Percentiles rank a stretch among this genome's conserved stretches.
Evolutionary conservation across 2,113 vertebrate species (phyloP).

Genomic region (Muntiacus reevesi): DNA sequence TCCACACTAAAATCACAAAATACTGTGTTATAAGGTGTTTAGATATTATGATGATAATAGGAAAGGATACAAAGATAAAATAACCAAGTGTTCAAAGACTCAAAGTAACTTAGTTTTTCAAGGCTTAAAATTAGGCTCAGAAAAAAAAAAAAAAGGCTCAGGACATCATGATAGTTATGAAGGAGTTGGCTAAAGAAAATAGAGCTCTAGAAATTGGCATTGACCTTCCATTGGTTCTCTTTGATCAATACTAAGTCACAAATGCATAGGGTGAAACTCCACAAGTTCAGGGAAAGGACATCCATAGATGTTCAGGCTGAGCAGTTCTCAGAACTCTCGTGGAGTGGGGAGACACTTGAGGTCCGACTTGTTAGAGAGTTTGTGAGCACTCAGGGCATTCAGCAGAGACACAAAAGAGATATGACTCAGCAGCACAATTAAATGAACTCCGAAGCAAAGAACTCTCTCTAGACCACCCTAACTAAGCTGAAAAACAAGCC

Average conservation of each 20-base stretch:
- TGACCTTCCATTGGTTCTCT: background rate
- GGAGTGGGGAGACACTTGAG: background rate
- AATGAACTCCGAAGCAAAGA: background rate
- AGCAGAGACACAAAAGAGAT: background rate
- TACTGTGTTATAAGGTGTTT: background rate
- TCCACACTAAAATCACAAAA: background rate
- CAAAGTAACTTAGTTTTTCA: background rate
- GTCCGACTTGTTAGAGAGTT: background rate
- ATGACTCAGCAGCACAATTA: background rate
- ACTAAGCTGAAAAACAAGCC: background rate
- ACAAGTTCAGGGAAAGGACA: background rate
- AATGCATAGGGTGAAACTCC: accelerated
- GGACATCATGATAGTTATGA: background rate
- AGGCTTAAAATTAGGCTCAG: background rate
- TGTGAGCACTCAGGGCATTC: background rate
- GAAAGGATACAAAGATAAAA: background rate
- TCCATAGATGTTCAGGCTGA: background rate
- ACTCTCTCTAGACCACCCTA: background rate
- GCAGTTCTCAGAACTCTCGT: background rate
- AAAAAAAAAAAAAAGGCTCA: background rate
- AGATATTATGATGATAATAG: background rate
- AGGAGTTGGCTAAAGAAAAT: background rate
- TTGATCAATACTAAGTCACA: background rate
- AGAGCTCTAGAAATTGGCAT: background rate
- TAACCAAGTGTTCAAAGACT: background rate